A percentile compares a stretch with the other conserved stretches of the same genome.
These are phyloP conservation scores for Gambusia yucatana DNA, from an alignment of 2,797 vertebrate genomes.

Conservation along the genomic window DNA sequence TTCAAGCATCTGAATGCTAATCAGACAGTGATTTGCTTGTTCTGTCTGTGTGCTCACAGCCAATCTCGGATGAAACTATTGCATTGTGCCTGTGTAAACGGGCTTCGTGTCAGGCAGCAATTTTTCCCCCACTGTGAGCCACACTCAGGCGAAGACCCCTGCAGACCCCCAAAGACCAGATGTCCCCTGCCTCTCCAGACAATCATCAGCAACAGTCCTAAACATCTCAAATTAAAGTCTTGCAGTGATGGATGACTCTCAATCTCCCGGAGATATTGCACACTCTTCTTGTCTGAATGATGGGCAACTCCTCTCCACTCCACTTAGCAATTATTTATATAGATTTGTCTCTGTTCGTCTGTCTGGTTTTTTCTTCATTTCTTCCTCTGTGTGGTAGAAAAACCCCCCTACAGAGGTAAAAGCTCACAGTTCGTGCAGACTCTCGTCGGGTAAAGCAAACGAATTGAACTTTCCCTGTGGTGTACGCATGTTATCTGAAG, in stretches of 20 bases:
- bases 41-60: constrained; percentile 34
- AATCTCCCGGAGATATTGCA: constrained; percentile 79
- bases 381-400: constrained; percentile 40
- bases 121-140: constrained; percentile 36
- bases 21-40: constrained; percentile 35
- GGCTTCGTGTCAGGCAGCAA: constrained; percentile 43
- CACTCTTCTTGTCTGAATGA: constrained; percentile 74
- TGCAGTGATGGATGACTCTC: constrained; percentile 81
- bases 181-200: constrained; percentile 57
- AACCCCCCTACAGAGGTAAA: constrained; percentile 43
- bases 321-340: constrained; percentile 80
- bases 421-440: constrained; percentile 41
- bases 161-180: constrained; percentile 48
- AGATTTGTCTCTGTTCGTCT: constrained; percentile 75
- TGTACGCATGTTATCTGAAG: constrained; percentile 51
- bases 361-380: constrained; percentile 37
- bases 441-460: constrained; percentile 50
- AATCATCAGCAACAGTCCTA: constrained; percentile 77
- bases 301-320: constrained; percentile 73
- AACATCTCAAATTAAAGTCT: constrained; percentile 83
- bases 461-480: constrained; percentile 54
- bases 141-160: constrained; percentile 36
- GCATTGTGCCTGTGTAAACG: constrained; percentile 30
- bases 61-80: constrained; percentile 45
- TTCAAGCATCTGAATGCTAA: constrained; percentile 57